phyloP scores from a whole-genome alignment of 2,888 invertebrate species.

The Eristalinus aeneus region DNA sequence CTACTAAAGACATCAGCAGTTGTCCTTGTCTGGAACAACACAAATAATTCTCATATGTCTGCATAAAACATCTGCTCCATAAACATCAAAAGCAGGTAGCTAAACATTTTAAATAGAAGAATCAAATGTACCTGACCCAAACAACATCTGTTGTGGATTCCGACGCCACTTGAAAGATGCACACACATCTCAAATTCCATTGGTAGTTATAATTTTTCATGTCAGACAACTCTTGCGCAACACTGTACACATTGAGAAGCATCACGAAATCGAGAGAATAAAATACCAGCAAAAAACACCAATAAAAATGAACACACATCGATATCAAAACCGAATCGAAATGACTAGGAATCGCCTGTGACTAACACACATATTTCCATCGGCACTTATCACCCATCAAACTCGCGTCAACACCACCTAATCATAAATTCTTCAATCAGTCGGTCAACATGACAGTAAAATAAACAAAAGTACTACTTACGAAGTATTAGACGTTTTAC shows the following conservation, averaged over 20 bases:
- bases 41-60: not conserved
- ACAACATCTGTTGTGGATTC: not conserved
- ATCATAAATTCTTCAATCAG: not conserved
- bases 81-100: not conserved
- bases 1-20: not conserved
- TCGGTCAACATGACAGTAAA: not conserved
- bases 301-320: not conserved
- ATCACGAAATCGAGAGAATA: not conserved
- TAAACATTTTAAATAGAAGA: not conserved
- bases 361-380: not conserved
- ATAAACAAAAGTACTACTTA: slow-evolving; percentile 48
- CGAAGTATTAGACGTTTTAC: slow-evolving; percentile 31
- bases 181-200: not conserved
- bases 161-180: not conserved
- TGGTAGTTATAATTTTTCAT: not conserved
- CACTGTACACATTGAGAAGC: slow-evolving; percentile 2
- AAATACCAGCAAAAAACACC: not conserved
- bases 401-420: not conserved
- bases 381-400: not conserved
- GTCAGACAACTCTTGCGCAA: slow-evolving; percentile 38
- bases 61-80: not conserved
- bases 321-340: not conserved
- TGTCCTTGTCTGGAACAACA: not conserved
- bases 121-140: not conserved
- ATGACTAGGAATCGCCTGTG: not conserved